Base-by-base conservation (phyloP, 2,888 invertebrate species). In the Pharmacophagus antenor region DNA sequence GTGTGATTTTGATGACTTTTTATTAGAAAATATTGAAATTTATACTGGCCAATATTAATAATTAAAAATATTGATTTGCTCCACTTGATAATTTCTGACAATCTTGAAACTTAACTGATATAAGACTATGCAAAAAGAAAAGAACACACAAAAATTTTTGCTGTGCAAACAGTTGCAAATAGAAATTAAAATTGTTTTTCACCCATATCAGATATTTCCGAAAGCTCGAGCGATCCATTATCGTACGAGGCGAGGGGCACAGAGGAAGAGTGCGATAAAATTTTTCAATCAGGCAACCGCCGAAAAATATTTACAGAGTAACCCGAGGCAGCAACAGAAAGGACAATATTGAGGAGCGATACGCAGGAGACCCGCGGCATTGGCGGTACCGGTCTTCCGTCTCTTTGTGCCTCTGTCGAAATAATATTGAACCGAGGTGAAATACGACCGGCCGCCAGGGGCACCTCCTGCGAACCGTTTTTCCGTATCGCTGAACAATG, bases 271-370 rank as follows among this genome's bases (percentile, higher is more conserved):
- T 87, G 84, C 81, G 85, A 88, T 88, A 89, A 87, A 85, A 88
- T 62, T 76, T 85, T 89, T 89, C 89, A 89, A 90, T 89, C 88
- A 88, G 81, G 80, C 82, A 79, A 79, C 85, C 82, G 75, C 84
- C 86, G 82, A 88, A 87, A 88, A 88, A 88, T 89, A 88, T 89
- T 85, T 88, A 88, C 88, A 82, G 80, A 84, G 85, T 88, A 88
- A 87, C 87, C 86, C 79, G 84, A 88, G 86, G 86, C 87, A 77
- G 68, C 72, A 70, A 53, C 23, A 27, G 74, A 77, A 84, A 83
- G 84, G 85, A 88, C 88, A 89, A 88, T 90, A 89, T 90, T 88
- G 88, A 80, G 76, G 74, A 79, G 80, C 81, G 85, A 80, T 79
- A 80, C 79, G 80, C 79, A 77, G 73, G 76, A 72, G 72, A 84